These are phyloP conservation scores for Junco hyemalis DNA, from an alignment of 2,113 vertebrate genomes.

Conservation along the genomic window DNA sequence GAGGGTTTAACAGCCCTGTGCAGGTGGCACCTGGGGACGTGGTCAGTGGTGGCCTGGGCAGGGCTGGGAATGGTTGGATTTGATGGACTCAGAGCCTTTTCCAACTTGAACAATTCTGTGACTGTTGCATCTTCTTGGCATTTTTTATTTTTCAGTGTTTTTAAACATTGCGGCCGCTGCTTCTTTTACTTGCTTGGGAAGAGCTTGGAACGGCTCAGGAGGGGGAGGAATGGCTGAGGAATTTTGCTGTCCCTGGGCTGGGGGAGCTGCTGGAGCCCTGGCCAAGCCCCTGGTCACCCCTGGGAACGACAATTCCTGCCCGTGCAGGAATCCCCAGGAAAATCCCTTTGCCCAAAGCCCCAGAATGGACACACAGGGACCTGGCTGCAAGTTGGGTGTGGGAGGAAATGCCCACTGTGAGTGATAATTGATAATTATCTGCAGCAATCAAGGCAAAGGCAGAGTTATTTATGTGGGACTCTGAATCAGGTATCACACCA, in stretches of 20 bases:
- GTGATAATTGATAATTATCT: neutral
- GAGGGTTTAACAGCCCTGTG: accelerated
- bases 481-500: accelerated
- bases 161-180: accelerated
- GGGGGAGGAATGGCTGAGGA: accelerated
- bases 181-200: neutral
- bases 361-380: neutral
- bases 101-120: neutral
- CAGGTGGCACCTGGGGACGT: accelerated
- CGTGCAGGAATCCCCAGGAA: accelerated
- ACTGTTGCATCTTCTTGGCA: neutral
- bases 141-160: neutral
- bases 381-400: accelerated
- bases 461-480: neutral
- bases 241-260: too few species aligned
- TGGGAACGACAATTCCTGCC: too few species aligned
- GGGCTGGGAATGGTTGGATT: neutral
- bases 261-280: too few species aligned
- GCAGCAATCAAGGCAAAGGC: neutral
- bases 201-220: accelerated
- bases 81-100: accelerated
- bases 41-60: neutral
- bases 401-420: neutral
- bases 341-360: neutral
- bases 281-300: too few species aligned